Base-by-base conservation (phyloP, 2,888 invertebrate genomes). In the Criorhina ranunculi region DNA sequence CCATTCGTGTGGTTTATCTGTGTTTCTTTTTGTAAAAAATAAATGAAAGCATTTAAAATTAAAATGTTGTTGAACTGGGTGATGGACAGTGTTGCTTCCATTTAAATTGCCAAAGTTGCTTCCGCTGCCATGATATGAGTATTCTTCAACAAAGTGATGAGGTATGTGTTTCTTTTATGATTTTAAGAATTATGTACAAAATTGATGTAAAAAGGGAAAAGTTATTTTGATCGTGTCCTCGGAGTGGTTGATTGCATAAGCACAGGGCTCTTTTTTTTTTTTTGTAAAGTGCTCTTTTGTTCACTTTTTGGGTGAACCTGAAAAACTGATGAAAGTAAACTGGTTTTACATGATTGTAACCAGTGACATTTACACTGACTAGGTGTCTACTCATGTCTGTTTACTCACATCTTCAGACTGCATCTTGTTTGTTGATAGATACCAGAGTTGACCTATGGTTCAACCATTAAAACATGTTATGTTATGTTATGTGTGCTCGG, bases 41-140 rank as follows among this genome's bases (percentile, higher is more conserved):
- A 66, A 66, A 12, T 37, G 24, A 40, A 49, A 51, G 66, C 12
- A 44, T 35, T 12, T 19, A 24, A 37, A 24, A 37, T 19, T 37
- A 33, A 11, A 62, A 53, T 42, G 62, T 8, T 42, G 2, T 66
- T 64, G 37, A 64, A 31, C 33, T 60, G 17, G n/a, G 31, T 67
- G 49, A 60, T 51, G 24, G 3, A 15, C n/a, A 11, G 66, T 66
- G 75, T 35, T 67, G 51, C 76, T 76, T 57, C 59, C 59, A 15
- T 19, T 67, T 11, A 7, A 67, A 31, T 12, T 67, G 67, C 51
- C 59, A 51, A 67, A 40, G 31, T 15, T 51, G 40, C 19, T 24
- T 49, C 51, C 46, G 31, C 37, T 57, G 46, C 37, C 49, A 46
- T 33, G 33, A 33, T 53, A 37, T 72, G 15, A 55, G 12, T 40